These are phyloP conservation scores for Tarsius wallacei DNA, from an alignment of 2,797 vertebrate genomes.

Conservation along the genomic window DNA sequence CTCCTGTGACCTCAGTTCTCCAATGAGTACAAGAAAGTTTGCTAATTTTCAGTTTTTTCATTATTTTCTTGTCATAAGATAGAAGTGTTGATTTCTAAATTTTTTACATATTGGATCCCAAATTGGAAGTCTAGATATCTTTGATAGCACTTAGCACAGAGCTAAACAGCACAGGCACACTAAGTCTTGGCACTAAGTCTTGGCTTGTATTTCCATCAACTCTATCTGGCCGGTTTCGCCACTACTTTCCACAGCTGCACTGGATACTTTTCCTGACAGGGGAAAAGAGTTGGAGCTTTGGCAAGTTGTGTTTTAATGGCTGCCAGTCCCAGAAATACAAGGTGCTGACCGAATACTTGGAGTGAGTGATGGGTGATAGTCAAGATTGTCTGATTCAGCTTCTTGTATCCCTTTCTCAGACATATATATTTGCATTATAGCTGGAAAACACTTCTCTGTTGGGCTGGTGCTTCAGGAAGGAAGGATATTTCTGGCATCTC, in stretches of 20 bases:
- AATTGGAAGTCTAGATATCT: not conserved
- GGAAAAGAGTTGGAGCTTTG: slow-evolving; percentile 9
- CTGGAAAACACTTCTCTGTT: not conserved
- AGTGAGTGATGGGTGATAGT: slow-evolving; percentile 26
- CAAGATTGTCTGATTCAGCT: not conserved
- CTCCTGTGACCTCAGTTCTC: not conserved
- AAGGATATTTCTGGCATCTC: not conserved
- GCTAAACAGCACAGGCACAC: not conserved
- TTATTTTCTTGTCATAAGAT: not conserved
- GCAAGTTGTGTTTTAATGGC: slow-evolving; percentile 24
- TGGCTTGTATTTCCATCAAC: not conserved
- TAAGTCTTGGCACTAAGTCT: not conserved
- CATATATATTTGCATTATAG: not conserved
- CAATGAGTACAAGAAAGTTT: not conserved
- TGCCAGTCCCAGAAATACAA: slow-evolving; percentile 38
- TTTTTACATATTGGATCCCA: not conserved
- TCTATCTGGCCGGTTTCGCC: not conserved
- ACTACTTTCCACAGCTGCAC: not conserved
- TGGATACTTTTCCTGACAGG: not conserved
- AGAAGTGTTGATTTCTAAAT: not conserved
- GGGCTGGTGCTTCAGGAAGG: not conserved
- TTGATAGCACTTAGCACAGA: not conserved
- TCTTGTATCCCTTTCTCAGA: not conserved
- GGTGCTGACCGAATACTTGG: not conserved
- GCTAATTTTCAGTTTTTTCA: not conserved